A percentile compares a stretch with the other conserved stretches of the same genome.
Evolutionary conservation across 2,888 invertebrate species (phyloP).

Genomic region (Dione juno): DNA sequence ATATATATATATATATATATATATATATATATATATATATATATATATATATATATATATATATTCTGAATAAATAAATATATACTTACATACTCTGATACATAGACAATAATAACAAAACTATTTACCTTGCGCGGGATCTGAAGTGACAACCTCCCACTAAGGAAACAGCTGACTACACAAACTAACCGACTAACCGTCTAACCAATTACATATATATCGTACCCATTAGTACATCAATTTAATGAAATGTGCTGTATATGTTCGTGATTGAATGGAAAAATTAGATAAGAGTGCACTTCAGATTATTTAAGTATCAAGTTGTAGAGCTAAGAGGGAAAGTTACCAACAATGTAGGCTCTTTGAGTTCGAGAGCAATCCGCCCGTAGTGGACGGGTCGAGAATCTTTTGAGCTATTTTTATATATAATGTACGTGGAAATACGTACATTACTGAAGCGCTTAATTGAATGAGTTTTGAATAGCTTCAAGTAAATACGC

Average conservation of each 20-base stretch:
- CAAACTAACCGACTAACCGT: neutral
- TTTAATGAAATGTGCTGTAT: neutral
- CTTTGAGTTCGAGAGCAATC: conserved; percentile 26
- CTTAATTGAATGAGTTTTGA: neutral
- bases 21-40: too few relatives aligned
- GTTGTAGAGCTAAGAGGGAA: conserved; percentile 27
- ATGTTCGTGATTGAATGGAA: conserved; percentile 8
- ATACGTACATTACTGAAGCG: conserved; percentile 1
- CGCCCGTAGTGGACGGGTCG: neutral
- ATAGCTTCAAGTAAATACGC: neutral
- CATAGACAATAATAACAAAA: too few relatives aligned
- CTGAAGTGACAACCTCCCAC: neutral
- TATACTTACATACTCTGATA: too few relatives aligned
- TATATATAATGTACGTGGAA: conserved; percentile 2
- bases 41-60: too few relatives aligned
- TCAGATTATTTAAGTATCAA: conserved; percentile 25
- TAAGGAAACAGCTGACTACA: too few relatives aligned
- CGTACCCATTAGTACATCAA: neutral
- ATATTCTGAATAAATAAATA: too few relatives aligned
- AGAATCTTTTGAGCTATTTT: conserved; percentile 28
- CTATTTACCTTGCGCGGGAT: neutral
- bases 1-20: too few relatives aligned
- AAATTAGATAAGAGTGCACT: conserved; percentile 32
- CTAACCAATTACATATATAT: neutral
- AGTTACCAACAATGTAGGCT: conserved; percentile 26